These are phyloP conservation scores for Asarcornis scutulata DNA, from an alignment of 2,113 vertebrate genomes.

Conservation along the genomic window DNA sequence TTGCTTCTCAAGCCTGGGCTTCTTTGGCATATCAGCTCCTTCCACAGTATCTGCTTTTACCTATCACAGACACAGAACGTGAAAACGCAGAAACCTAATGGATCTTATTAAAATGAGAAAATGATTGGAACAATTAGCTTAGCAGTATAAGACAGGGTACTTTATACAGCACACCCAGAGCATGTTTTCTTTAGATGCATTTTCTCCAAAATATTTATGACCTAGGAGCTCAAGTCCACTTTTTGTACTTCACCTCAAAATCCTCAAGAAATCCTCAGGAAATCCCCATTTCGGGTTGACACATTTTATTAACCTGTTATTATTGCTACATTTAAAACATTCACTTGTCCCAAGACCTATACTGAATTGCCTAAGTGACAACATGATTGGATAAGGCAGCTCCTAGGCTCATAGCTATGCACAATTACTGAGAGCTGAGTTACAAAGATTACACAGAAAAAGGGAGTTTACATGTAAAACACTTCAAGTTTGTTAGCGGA, in stretches of 20 bases:
- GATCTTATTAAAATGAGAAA: background rate
- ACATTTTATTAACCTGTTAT: background rate
- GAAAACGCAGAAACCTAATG: background rate
- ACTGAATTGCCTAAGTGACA: background rate
- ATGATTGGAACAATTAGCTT: background rate
- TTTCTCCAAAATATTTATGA: background rate
- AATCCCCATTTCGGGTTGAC: background rate
- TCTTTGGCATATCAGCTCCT: constrained; percentile 87
- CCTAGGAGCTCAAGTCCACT: background rate
- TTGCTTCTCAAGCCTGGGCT: constrained; percentile 89
- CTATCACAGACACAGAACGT: constrained; percentile 58
- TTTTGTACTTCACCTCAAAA: background rate
- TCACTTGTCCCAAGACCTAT: background rate
- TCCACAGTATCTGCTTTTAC: constrained; percentile 85
- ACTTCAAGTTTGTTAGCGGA: background rate
- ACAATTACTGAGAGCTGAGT: background rate
- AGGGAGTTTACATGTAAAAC: background rate
- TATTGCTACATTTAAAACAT: background rate
- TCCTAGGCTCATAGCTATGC: background rate
- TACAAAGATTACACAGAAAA: background rate
- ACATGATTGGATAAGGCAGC: background rate
- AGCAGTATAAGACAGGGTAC: background rate
- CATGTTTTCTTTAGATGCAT: background rate
- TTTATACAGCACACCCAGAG: background rate
- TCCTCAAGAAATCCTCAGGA: background rate